A percentile compares a stretch with the other conserved stretches of the same genome.
Conservation (phyloP, 1,140 invertebrate species). For the Ylistrum balloti region DNA sequence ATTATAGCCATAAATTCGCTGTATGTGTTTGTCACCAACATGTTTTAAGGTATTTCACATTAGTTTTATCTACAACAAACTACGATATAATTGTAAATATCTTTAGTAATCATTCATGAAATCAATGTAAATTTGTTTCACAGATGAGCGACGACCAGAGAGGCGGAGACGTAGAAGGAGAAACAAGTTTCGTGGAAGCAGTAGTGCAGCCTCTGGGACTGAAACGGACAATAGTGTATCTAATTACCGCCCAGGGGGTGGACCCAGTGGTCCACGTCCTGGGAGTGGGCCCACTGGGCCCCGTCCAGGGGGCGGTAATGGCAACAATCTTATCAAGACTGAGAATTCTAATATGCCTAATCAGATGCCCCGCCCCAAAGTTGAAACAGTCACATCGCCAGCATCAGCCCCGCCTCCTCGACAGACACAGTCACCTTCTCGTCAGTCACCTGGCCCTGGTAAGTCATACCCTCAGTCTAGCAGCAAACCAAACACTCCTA, state of each 20-base stretch:
- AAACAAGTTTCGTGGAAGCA: conserved; percentile 72
- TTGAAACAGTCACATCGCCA: conserved; percentile 45
- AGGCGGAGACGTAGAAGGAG: conserved; percentile 67
- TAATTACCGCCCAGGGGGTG: conserved; percentile 69
- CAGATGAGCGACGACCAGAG: conserved; percentile 67
- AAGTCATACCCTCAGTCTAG: conserved; percentile 25
- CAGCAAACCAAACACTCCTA: conserved; percentile 44
- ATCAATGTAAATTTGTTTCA: not conserved
- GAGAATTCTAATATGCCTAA: conserved; percentile 48
- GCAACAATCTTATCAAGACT: conserved; percentile 45
- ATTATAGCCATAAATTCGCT: too few relatives aligned
- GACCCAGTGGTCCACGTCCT: conserved; percentile 39
- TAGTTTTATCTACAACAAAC: too few relatives aligned
- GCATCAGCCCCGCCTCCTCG: conserved; percentile 46
- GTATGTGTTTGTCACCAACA: too few relatives aligned
- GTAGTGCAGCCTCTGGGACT: conserved; percentile 77
- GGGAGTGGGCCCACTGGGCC: conserved; percentile 40
- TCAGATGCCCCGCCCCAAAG: not conserved
- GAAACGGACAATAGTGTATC: conserved; percentile 80
- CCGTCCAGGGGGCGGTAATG: conserved; percentile 42
- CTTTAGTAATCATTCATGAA: not conserved
- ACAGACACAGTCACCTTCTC: conserved; percentile 44
- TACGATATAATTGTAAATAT: too few relatives aligned
- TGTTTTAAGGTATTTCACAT: too few relatives aligned
- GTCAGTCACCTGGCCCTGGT: conserved; percentile 45